Conservation (phyloP, 2,113 vertebrate species). For the Psilopsiagon aymara region DNA sequence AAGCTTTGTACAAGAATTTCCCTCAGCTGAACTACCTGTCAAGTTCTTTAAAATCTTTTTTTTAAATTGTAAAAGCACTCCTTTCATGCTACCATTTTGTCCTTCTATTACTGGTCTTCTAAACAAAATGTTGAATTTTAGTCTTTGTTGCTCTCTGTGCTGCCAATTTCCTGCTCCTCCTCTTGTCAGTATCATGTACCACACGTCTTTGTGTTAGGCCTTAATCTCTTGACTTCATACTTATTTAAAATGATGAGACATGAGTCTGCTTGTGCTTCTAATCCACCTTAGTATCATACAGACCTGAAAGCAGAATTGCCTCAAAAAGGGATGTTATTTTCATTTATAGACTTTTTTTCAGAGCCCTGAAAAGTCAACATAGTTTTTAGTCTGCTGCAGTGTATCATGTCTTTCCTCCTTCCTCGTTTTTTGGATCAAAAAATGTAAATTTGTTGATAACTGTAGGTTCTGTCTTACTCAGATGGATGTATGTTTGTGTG, state of each 20-base stretch:
- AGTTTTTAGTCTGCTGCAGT: neutral
- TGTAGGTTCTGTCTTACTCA: neutral
- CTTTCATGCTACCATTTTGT: neutral
- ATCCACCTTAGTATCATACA: rapidly evolving
- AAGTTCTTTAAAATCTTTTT: neutral
- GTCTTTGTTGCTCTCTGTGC: neutral
- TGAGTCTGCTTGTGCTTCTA: neutral
- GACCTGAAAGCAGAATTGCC: neutral
- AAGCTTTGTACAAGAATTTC: neutral
- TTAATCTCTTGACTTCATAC: neutral
- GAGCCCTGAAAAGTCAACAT: neutral
- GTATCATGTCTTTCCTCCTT: neutral
- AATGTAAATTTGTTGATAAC: neutral
- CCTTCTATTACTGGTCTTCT: neutral
- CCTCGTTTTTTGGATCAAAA: neutral
- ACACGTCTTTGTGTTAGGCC: neutral
- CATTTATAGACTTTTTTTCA: neutral
- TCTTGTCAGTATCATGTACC: neutral
- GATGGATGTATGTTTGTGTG: neutral
- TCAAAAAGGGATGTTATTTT: neutral
- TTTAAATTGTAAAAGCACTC: neutral
- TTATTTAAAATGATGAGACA: neutral
- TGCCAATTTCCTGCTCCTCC: neutral
- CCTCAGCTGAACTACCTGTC: neutral
- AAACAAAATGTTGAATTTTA: neutral